Percentiles rank a stretch among this genome's conserved stretches.
phyloP scores from a whole-genome alignment of 2,888 invertebrate genomes.

The Prenolepis imparis region DNA sequence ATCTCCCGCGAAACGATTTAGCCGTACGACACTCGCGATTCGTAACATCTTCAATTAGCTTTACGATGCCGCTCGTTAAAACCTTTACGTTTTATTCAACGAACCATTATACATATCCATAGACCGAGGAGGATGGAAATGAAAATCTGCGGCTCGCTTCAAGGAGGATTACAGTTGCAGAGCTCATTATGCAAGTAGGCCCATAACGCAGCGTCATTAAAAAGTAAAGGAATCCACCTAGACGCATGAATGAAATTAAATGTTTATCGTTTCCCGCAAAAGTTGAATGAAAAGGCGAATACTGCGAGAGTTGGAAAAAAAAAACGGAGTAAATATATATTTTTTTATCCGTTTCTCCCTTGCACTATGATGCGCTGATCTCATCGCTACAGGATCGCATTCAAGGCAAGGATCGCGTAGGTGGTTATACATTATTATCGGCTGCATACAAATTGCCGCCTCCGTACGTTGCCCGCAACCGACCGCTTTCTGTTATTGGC shows the following conservation, averaged over 20 bases:
- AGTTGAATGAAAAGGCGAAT: not conserved
- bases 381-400: not conserved
- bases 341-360: not conserved
- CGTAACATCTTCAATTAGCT: constrained; percentile 80
- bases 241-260: not conserved
- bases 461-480: constrained; percentile 64
- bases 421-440: constrained; percentile 70
- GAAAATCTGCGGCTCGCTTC: constrained; percentile 72
- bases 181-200: not conserved
- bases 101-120: constrained; percentile 55
- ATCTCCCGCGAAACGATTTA: constrained; percentile 41
- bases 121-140: constrained; percentile 65
- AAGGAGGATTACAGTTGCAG: not conserved
- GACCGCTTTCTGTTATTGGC: constrained; percentile 78
- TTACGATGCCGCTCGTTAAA: constrained; percentile 82
- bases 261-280: not conserved
- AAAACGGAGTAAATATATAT: not conserved
- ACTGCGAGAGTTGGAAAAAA: not conserved
- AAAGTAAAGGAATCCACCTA: not conserved
- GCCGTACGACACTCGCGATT: constrained; percentile 58
- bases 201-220: not conserved
- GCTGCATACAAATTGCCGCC: constrained; percentile 77
- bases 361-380: not conserved
- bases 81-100: constrained; percentile 81
- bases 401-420: constrained; percentile 53